Base-by-base conservation (phyloP, 2,888 invertebrate genomes). In the Stenodema calcarata region DNA sequence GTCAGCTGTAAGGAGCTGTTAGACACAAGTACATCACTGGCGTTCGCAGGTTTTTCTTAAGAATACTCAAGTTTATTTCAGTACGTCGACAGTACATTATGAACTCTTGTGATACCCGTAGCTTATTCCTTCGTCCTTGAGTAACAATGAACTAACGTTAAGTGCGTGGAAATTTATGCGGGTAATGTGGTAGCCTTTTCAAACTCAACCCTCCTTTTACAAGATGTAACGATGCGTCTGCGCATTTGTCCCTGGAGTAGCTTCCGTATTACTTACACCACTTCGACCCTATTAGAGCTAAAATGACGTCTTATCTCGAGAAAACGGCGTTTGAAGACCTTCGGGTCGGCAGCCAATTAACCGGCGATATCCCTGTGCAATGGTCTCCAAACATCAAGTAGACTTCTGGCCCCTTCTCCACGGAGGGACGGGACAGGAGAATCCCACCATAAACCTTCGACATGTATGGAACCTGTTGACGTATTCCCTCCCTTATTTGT, bases 231-330 rank as follows among this genome's bases (percentile, higher is more conserved):
- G 62, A 62, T 62, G 23, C 62, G 62, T 62, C 62, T 62, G 62
- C 62, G 18, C 62, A 62, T 62, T 62, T 62, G 62, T 62, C 62
- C 62, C 23, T 62, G 62, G 18, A 62, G 62, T 12, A 62, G 62
- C 62, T 62, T 62, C 62, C 62, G 62, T 62, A 62, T 62, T 62
- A 54, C 54, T 54, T 54, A 62, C 62, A 23, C 23, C 18, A 18
- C 23, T 62, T 62, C 27, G 23, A 35, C 73, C 73, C 73, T 75
- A 75, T 75, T 75, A 75, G 73, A 6, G 30, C 14, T 75, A 75
- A 75, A 75, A 75, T 75, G 73, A 75, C 73, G 16, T 75, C 73
- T 75, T 75, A 75, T 75, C 73, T 41, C 62, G 62, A 62, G 23
- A 62, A 62, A 62, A 62, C 62, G 54, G 54, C 23, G 1, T 62